phyloP scores from a whole-genome alignment of 1,140 invertebrate genomes.

The Drosophila ogumai region DNA sequence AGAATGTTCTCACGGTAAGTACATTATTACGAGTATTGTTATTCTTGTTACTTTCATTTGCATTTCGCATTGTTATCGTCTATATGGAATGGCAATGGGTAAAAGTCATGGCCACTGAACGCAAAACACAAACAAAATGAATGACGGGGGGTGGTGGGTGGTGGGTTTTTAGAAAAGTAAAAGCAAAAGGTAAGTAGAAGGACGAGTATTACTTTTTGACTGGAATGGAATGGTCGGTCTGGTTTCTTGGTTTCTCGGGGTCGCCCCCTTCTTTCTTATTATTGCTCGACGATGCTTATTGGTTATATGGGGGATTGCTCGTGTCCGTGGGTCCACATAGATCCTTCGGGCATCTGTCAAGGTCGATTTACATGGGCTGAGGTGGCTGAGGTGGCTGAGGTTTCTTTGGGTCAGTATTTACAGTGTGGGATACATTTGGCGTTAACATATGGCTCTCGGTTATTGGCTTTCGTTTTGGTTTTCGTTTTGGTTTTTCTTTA shows the following conservation, averaged over 20 bases:
- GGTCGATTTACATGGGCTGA: constrained; percentile 28
- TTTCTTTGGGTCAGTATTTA: constrained; percentile 35
- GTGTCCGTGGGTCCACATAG: constrained; percentile 6
- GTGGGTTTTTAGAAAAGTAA: background rate
- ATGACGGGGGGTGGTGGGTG: background rate
- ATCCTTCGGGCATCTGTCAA: constrained; percentile 24
- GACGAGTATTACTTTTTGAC: constrained; percentile 28
- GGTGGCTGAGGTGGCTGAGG: constrained; percentile 1
- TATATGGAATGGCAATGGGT: constrained; percentile 50
- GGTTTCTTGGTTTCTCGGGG: constrained; percentile 4
- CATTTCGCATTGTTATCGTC: constrained; percentile 47
- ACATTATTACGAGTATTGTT: constrained; percentile 52
- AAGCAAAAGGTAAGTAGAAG: constrained; percentile 6
- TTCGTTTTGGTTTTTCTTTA: constrained; percentile 42
- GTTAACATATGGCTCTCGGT: constrained; percentile 36
- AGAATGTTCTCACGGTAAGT: constrained; percentile 47
- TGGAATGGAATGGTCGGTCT: constrained; percentile 29
- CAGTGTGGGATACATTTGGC: constrained; percentile 45
- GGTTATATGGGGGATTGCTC: constrained; percentile 11
- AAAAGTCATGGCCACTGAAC: constrained; percentile 48
- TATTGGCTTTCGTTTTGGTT: constrained; percentile 29
- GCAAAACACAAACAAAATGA: constrained; percentile 38
- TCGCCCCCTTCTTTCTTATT: constrained; percentile 16
- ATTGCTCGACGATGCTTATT: constrained; percentile 43
- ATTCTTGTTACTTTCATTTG: constrained; percentile 43